These are phyloP conservation scores for Lithosia quadra DNA, from an alignment of 2,888 invertebrate genomes.

Conservation along the genomic window DNA sequence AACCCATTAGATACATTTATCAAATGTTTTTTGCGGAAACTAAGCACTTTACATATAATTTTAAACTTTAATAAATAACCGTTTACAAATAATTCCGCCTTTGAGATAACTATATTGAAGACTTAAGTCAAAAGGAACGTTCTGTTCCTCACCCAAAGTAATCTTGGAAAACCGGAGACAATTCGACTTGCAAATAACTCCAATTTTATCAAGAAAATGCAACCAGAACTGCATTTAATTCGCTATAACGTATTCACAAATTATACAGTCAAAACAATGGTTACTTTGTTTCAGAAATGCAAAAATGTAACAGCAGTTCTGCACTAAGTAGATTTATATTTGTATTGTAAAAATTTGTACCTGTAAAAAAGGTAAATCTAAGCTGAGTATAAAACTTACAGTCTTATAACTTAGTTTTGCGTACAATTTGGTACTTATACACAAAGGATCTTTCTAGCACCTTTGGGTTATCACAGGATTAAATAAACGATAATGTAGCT, in stretches of 20 bases:
- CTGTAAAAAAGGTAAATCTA: background rate
- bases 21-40: background rate
- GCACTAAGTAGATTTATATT: background rate
- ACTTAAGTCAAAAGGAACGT: slow-evolving; percentile 66
- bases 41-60: background rate
- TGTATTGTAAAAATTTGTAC: background rate
- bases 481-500: background rate
- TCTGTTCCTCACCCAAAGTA: slow-evolving; percentile 64
- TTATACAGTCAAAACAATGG: slow-evolving; percentile 59
- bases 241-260: slow-evolving; percentile 66
- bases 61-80: background rate
- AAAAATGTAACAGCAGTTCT: slow-evolving; percentile 25
- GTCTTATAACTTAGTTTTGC: background rate
- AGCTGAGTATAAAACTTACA: background rate
- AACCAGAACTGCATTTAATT: slow-evolving; percentile 72
- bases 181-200: slow-evolving; percentile 81
- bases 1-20: too few relatives aligned
- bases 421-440: too few relatives aligned
- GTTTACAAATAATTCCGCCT: background rate
- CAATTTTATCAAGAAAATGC: slow-evolving; percentile 80
- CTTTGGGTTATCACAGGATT: background rate
- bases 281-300: slow-evolving; percentile 44
- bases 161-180: slow-evolving; percentile 64
- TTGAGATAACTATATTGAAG: slow-evolving; percentile 56
- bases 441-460: too few relatives aligned